Conservation (phyloP, 2,888 invertebrate species). For the Sussaba pulchella region DNA sequence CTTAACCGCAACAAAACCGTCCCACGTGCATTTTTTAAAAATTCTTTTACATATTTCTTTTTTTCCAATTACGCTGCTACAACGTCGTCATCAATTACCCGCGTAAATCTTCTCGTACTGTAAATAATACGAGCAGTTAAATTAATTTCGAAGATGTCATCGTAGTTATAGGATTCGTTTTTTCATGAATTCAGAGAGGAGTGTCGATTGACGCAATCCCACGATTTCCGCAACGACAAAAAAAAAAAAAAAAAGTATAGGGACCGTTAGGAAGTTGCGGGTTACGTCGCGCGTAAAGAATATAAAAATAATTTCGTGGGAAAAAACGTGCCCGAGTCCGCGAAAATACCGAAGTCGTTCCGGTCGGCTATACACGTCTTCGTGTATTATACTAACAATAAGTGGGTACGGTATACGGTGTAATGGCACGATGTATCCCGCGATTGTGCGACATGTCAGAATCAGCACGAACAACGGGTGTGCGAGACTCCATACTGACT, state of each 20-base stretch:
- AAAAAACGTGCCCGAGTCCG: slow-evolving; percentile 47
- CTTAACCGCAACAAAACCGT: slow-evolving; percentile 46
- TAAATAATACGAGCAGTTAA: background rate
- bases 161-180: slow-evolving; percentile 1
- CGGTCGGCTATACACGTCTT: slow-evolving; percentile 22
- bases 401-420: background rate
- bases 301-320: slow-evolving; percentile 69
- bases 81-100: slow-evolving; percentile 50
- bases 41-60: too few species aligned
- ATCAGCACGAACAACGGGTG: slow-evolving; percentile 47
- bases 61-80: slow-evolving; percentile 31
- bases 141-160: background rate
- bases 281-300: slow-evolving; percentile 63
- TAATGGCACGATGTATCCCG: slow-evolving; percentile 14
- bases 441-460: slow-evolving; percentile 57
- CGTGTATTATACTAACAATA: slow-evolving; percentile 16
- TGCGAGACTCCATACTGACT: slow-evolving; percentile 6
- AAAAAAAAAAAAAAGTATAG: too few species aligned
- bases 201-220: slow-evolving; percentile 51
- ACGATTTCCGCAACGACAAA: slow-evolving; percentile 25
- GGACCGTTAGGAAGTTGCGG: too few species aligned
- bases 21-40: slow-evolving; percentile 45
- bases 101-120: slow-evolving; percentile 9
- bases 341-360: slow-evolving; percentile 30
- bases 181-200: slow-evolving; percentile 47